These are phyloP conservation scores for Aplodontia rufa DNA, from an alignment of 2,113 vertebrate species.

Conservation along the genomic window DNA sequence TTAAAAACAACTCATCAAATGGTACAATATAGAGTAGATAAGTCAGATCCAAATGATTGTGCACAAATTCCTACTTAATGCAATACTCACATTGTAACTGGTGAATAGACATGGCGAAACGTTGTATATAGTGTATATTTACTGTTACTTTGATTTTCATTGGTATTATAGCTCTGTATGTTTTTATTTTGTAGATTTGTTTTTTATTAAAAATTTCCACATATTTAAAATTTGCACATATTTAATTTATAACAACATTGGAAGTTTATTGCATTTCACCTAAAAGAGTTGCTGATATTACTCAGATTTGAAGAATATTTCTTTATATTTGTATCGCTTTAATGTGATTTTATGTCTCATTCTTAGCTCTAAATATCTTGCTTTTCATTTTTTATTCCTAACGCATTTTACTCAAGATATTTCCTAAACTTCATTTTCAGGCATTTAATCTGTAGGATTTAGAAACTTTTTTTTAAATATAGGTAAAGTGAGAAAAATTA, in stretches of 20 bases:
- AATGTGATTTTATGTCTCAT: not conserved
- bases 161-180: not conserved
- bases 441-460: not conserved
- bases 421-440: not conserved
- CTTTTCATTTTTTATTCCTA: conserved; percentile 16
- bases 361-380: not conserved
- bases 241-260: not conserved
- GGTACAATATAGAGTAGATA: not conserved
- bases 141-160: not conserved
- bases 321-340: not conserved
- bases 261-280: not conserved
- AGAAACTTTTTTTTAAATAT: not conserved
- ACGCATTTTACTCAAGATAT: not conserved
- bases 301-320: not conserved
- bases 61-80: not conserved
- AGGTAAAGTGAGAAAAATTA: not conserved
- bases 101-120: not conserved
- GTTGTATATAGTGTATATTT: not conserved
- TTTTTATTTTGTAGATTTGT: not conserved
- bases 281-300: not conserved
- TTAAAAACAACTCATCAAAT: not conserved
- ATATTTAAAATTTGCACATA: not conserved
- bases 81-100: not conserved
- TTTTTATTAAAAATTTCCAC: conserved; percentile 21
- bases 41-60: not conserved